phyloP scores from a whole-genome alignment of 2,113 vertebrate genomes.

The Lepidothrix coronata region DNA sequence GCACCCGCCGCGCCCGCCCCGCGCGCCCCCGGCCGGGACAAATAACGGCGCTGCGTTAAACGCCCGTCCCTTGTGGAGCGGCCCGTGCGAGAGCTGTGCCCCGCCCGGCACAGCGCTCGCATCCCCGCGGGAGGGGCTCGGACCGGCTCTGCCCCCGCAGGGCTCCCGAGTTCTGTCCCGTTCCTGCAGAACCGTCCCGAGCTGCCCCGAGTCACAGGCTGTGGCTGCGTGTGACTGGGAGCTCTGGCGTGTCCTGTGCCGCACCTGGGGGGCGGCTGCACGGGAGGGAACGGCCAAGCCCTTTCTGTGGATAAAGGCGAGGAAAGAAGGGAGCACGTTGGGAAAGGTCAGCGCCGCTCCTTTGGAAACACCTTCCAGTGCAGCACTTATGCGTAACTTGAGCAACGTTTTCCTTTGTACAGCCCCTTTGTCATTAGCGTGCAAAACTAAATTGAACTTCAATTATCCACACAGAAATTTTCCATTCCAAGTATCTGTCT shows the following conservation, averaged over 20 bases:
- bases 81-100: no score
- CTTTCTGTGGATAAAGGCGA: fast-evolving
- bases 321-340: not conserved
- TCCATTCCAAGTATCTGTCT: not conserved
- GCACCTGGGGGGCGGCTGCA: fast-evolving
- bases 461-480: not conserved
- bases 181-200: fast-evolving
- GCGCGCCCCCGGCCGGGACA: not conserved
- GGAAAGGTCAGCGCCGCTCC: not conserved
- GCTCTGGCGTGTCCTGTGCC: not conserved
- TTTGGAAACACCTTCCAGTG: fast-evolving
- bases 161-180: fast-evolving
- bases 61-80: not conserved
- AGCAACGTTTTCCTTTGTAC: fast-evolving
- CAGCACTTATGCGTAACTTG: fast-evolving
- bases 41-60: fast-evolving
- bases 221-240: fast-evolving
- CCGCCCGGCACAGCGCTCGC: not conserved
- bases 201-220: fast-evolving
- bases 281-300: fast-evolving
- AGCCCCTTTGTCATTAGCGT: not conserved
- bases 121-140: not conserved
- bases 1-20: not conserved
- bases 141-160: not conserved
- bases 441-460: not conserved